Evolutionary conservation across 2,113 vertebrate species (phyloP).

Genomic region (Pomatostomus ruficeps): DNA sequence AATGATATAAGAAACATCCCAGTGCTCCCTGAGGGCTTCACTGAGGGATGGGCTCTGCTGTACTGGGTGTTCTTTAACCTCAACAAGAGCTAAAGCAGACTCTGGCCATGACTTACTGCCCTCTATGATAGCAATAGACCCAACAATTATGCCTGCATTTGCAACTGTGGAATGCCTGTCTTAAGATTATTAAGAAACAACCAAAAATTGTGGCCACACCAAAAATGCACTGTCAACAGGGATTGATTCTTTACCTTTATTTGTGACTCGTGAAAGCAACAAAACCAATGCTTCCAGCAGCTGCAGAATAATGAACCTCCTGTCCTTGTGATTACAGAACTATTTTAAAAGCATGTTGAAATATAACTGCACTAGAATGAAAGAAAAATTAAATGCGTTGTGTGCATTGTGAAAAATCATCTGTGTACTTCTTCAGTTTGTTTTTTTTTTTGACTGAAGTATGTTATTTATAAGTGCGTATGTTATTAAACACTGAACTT

Average conservation of each 20-base stretch:
- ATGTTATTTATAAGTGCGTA: slow-evolving; percentile 29
- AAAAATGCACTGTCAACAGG: not conserved
- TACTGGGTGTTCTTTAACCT: not conserved
- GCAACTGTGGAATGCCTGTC: not conserved
- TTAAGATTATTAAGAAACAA: not conserved
- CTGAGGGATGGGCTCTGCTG: not conserved
- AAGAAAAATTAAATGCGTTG: not conserved
- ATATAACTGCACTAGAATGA: not conserved
- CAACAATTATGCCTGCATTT: not conserved
- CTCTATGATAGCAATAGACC: not conserved
- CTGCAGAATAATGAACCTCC: not conserved
- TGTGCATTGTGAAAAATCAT: not conserved
- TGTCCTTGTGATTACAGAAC: not conserved
- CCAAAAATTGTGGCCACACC: not conserved
- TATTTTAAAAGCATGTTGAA: not conserved
- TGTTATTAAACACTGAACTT: slow-evolving; percentile 25
- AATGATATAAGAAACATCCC: not conserved
- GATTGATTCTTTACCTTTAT: not conserved
- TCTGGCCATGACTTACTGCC: not conserved
- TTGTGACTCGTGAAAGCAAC: not conserved
- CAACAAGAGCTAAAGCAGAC: not conserved
- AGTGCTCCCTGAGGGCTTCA: not conserved
- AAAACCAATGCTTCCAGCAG: not conserved
- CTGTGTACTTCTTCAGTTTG: not conserved
- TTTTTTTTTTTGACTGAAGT: not conserved